Percentiles rank a stretch among this genome's conserved stretches.
Evolutionary conservation across 2,797 vertebrate genomes (phyloP).

Genomic region (Parauchenoglanis punctatus): DNA sequence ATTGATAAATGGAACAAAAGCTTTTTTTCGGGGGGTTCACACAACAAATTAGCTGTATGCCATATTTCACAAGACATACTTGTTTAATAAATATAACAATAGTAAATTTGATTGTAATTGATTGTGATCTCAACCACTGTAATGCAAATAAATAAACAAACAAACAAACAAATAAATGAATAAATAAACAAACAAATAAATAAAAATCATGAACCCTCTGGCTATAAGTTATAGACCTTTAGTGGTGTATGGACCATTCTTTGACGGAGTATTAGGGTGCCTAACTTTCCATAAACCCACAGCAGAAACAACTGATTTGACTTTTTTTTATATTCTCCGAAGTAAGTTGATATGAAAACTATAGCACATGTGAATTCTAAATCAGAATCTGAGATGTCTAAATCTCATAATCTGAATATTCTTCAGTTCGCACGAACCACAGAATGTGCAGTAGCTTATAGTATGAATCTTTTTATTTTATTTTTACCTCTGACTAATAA

Average conservation of each 20-base stretch:
- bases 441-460: background rate
- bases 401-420: background rate
- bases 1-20: too few relatives aligned
- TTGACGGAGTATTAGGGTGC: background rate
- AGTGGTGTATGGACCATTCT: background rate
- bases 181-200: background rate
- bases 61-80: background rate
- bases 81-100: background rate
- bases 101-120: too few relatives aligned
- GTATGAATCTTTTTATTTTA: background rate
- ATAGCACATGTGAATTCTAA: background rate
- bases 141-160: background rate
- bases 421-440: background rate
- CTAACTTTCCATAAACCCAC: too few relatives aligned
- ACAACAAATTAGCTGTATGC: too few relatives aligned
- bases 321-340: background rate
- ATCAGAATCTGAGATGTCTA: background rate
- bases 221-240: background rate
- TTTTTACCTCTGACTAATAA: background rate
- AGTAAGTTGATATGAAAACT: background rate
- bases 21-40: too few relatives aligned
- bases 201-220: background rate
- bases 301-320: background rate
- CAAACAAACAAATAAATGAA: background rate
- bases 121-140: too few relatives aligned